Evolutionary conservation across 2,888 invertebrate species (phyloP), one percentile per base, ranked within the genome.

Genomic region (Salpingus planirostris): DNA sequence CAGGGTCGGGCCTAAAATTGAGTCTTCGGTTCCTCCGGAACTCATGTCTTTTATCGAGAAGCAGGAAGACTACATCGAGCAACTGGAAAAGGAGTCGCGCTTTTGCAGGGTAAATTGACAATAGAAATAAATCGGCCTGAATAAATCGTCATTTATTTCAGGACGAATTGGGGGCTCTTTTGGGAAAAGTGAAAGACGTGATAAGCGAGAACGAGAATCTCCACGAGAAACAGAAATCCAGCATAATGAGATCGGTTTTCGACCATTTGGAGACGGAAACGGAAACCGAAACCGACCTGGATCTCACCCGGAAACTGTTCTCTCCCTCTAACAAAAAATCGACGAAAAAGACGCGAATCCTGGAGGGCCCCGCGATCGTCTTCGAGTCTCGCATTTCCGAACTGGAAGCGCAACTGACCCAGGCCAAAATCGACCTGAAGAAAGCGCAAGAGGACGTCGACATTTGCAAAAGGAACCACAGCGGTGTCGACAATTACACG

Each of bases 31-130:
- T 49, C 66, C 80, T 48, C 79, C 79, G 8, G 87, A 88, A 57
- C 70, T 88, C 24, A 71, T 84, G 59, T 74, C 78, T 47, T 88
- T 86, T 53, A 84, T 88, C 27, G 84, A 87, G 60, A 78, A 84
- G 41, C 88, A 89, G 50, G 88, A 88, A 53, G 86, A 86, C 49
- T 88, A 89, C 53, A 88, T 89, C 28, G 84, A 87, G 42, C 88
- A 89, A 57, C 59, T 89, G 29, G 88, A 89, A 59, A 75, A 81
- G 46, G 88, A 89, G 65, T 86, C 87, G 21, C 80, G 81, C 51
- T 86, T 83, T 54, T 88, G 87, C 57, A 74, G 84, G 64, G 79
- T 79, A 59, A 8, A 3, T 13, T 31, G 11, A 15, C 8, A 8
- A 23, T 4, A 7, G 23, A 4, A 7, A 15, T 12, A 23, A 24